Evolutionary conservation across 2,888 invertebrate species (phyloP), one percentile per base, ranked within the genome.

Genomic region (Eledone cirrhosa): DNA sequence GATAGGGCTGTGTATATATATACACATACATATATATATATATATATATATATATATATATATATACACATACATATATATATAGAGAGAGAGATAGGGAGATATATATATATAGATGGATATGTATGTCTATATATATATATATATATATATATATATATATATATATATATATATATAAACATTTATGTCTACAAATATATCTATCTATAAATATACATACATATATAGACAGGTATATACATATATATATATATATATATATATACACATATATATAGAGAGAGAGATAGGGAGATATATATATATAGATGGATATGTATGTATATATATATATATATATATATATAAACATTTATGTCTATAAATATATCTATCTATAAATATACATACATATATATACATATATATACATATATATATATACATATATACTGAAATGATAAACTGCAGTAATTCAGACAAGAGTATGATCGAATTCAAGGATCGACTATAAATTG

Each of bases 11-110:
- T n/a, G n/a, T n/a, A 63, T 14, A 63, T 14, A 63, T 14, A 63
- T 24, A 63, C 63, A 63, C 63, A 63, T 14, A 63, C 63, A 63
- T 14, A 63, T 63, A 63, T 63, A 63, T 63, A 63, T 63, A 16
- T 63, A 63, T 63, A 63, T 63, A 63, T 63, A 63, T 63, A 63
- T 16, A 63, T 63, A 63, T 63, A 63, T 63, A 63, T 63, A 63
- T 16, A 63, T 63, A 63, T 63, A 63, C 24, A 63, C 16, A 63
- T 63, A 63, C 24, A 63, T 63, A 63, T 63, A 63, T 63, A 63
- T 16, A 63, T 63, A 63, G 22, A 63, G 7, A 63, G 22, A 63
- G 7, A 16, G 22, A 63, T 63, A 63, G 22, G 24, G 22, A 63
- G 22, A 63, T 16, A 63, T 63, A 63, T 14, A 63, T 63, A 63